These are phyloP conservation scores for Spea bombifrons DNA, from an alignment of 2,113 vertebrate genomes.

Conservation along the genomic window DNA sequence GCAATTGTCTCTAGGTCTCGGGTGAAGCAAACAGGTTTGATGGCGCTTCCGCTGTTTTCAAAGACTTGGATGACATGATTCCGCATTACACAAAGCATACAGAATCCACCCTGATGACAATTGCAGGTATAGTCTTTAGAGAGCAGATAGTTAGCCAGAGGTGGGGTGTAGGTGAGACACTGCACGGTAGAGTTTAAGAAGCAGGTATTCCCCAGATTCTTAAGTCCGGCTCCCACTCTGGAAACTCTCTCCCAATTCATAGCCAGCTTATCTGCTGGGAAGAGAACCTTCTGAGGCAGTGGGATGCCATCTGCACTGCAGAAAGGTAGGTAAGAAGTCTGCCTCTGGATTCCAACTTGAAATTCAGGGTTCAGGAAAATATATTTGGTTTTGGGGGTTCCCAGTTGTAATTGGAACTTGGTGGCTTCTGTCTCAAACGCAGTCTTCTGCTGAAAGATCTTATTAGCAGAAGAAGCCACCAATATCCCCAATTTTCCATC, in stretches of 20 bases:
- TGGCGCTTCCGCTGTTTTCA: slow-evolving; percentile 87
- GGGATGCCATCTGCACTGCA: slow-evolving; percentile 75
- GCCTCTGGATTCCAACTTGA: slow-evolving; percentile 62
- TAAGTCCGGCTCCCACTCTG: slow-evolving; percentile 88
- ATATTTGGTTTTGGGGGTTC: slow-evolving; percentile 85
- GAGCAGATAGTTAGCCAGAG: slow-evolving; percentile 90
- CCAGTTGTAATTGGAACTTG: slow-evolving; percentile 78
- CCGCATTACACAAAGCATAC: slow-evolving; percentile 97
- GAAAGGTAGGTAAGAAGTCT: slow-evolving; percentile 48
- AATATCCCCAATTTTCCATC: slow-evolving; percentile 80
- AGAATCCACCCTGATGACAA: slow-evolving; percentile 89
- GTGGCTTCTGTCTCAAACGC: slow-evolving; percentile 86
- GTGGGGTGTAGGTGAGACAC: slow-evolving; percentile 93
- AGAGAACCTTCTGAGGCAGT: slow-evolving; percentile 88
- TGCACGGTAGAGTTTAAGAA: slow-evolving; percentile 94
- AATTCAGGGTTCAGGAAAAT: slow-evolving; percentile 75
- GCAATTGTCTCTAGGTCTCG: slow-evolving; percentile 91
- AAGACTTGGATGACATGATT: slow-evolving; percentile 92
- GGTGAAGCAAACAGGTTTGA: slow-evolving; percentile 90
- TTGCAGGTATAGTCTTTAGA: slow-evolving; percentile 84
- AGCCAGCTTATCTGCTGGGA: slow-evolving; percentile 78
- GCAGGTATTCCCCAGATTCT: slow-evolving; percentile 97
- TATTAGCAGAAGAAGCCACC: slow-evolving; percentile 82
- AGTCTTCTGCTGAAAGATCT: slow-evolving; percentile 85
- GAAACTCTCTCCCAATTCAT: slow-evolving; percentile 85